A percentile compares a stretch with the other conserved stretches of the same genome.
Conservation (phyloP, 2,113 vertebrate species). For the Marmota monax region DNA sequence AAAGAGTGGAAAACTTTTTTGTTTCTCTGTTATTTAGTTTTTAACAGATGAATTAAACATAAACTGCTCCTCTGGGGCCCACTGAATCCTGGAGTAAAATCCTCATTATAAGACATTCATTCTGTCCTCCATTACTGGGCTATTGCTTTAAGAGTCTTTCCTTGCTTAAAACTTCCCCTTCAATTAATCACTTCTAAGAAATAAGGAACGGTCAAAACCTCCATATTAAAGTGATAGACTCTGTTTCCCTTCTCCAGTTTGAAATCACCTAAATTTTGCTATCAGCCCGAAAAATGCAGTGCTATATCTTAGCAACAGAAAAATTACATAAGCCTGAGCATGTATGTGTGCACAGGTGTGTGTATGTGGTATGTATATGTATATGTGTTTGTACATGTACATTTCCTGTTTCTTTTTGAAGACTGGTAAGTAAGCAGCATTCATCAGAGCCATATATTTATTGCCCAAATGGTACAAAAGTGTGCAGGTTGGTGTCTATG, state of each 20-base stretch:
- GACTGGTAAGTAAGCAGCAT: neutral
- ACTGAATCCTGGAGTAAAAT: constrained; percentile 25
- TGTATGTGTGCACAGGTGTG: too few relatives aligned
- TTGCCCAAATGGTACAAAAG: neutral
- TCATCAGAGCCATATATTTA: neutral
- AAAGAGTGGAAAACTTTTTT: constrained; percentile 34
- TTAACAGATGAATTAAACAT: constrained; percentile 71
- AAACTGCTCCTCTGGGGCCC: neutral
- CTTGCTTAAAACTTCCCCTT: neutral
- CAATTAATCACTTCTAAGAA: constrained; percentile 15
- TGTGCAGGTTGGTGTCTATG: neutral
- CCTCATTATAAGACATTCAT: constrained; percentile 29
- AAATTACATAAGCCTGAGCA: neutral
- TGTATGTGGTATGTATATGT: neutral
- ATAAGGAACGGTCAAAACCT: neutral
- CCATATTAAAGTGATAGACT: neutral
- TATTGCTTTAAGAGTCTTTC: constrained; percentile 8
- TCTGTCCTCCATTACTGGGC: neutral
- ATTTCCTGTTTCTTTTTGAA: neutral
- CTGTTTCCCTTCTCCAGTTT: neutral
- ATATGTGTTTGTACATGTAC: neutral
- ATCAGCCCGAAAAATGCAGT: neutral
- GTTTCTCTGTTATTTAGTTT: constrained; percentile 27
- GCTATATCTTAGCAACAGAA: neutral
- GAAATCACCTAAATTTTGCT: constrained; percentile 24